Evolutionary conservation across 2,888 invertebrate genomes (phyloP).

Genomic region (Protophormia terraenovae): DNA sequence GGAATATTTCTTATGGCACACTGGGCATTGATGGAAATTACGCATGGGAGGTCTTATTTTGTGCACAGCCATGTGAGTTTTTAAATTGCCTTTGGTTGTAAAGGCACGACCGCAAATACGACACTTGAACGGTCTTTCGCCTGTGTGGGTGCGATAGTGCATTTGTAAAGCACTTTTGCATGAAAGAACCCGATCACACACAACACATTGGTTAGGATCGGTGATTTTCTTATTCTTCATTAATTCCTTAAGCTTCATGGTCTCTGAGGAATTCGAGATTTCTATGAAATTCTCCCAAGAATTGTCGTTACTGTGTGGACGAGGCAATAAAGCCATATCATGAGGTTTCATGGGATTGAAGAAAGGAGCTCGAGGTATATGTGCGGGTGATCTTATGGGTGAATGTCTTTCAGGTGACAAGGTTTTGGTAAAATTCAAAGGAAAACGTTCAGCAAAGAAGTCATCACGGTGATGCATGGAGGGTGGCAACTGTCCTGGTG

Average conservation of each 20-base stretch:
- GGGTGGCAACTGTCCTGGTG: slow-evolving; percentile 78
- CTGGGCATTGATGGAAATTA: slow-evolving; percentile 97
- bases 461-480: slow-evolving; percentile 78
- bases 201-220: slow-evolving; percentile 99
- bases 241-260: slow-evolving; percentile 96
- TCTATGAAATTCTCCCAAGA: slow-evolving; percentile 99
- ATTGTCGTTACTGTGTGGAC: slow-evolving; percentile 95
- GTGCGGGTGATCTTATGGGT: slow-evolving; percentile 79
- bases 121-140: slow-evolving; percentile 93
- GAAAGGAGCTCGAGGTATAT: slow-evolving; percentile 80
- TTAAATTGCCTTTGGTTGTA: slow-evolving; percentile 99
- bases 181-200: slow-evolving; percentile 97
- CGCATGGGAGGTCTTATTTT: slow-evolving; percentile 96
- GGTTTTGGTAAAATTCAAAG: slow-evolving; percentile 77
- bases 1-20: slow-evolving; percentile 98
- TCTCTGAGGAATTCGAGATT: slow-evolving; percentile 93
- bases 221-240: slow-evolving; percentile 98
- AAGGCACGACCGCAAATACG: slow-evolving; percentile 98
- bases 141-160: slow-evolving; percentile 88
- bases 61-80: slow-evolving; percentile 99
- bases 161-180: slow-evolving; percentile 99
- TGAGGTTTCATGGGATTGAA: slow-evolving; percentile 80
- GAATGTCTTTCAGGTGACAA: slow-evolving; percentile 79
- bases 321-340: slow-evolving; percentile 83
- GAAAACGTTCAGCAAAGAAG: slow-evolving; percentile 78